Percentiles rank a stretch among this genome's conserved stretches.
These are phyloP conservation scores for Erebia aethiops DNA, from an alignment of 2,888 invertebrate genomes.

Conservation along the genomic window DNA sequence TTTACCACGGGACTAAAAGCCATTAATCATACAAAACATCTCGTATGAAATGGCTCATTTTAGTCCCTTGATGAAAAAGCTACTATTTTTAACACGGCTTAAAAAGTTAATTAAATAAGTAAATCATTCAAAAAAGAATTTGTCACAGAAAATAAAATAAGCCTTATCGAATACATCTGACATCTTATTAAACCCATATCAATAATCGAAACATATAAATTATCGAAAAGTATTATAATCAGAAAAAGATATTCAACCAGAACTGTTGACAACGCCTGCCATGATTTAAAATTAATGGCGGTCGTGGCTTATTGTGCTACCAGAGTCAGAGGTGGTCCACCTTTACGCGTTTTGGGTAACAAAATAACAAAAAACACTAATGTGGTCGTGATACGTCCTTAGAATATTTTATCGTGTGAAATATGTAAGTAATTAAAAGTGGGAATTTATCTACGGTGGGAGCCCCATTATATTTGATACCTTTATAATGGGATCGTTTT, in stretches of 20 bases:
- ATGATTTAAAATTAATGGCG: conserved; percentile 76
- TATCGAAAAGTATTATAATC: conserved; percentile 56
- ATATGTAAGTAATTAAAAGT: conserved; percentile 66
- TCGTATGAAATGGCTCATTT: too few species aligned
- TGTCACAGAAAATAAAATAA: conserved; percentile 28
- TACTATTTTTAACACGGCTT: neutral
- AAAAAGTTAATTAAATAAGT: neutral
- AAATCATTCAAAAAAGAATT: conserved; percentile 22
- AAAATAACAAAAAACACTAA: conserved; percentile 52
- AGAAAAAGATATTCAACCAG: conserved; percentile 58
- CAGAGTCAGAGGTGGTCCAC: conserved; percentile 77
- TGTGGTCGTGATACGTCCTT: conserved; percentile 53
- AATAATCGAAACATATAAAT: conserved; percentile 63
- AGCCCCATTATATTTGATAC: conserved; percentile 40
- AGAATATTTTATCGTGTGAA: conserved; percentile 63
- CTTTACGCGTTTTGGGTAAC: conserved; percentile 55
- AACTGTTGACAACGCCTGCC: conserved; percentile 78
- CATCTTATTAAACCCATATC: conserved; percentile 33
- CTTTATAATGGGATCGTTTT: conserved; percentile 44
- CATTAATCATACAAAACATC: too few species aligned
- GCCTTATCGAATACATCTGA: conserved; percentile 21
- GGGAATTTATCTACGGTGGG: conserved; percentile 49
- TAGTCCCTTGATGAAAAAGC: too few species aligned
- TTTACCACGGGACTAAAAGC: too few species aligned
- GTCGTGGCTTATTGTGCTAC: conserved; percentile 71